A percentile compares a stretch with the other conserved stretches of the same genome.
These are phyloP conservation scores for Orthonyx spaldingii DNA, from an alignment of 2,113 vertebrate genomes.

Conservation along the genomic window DNA sequence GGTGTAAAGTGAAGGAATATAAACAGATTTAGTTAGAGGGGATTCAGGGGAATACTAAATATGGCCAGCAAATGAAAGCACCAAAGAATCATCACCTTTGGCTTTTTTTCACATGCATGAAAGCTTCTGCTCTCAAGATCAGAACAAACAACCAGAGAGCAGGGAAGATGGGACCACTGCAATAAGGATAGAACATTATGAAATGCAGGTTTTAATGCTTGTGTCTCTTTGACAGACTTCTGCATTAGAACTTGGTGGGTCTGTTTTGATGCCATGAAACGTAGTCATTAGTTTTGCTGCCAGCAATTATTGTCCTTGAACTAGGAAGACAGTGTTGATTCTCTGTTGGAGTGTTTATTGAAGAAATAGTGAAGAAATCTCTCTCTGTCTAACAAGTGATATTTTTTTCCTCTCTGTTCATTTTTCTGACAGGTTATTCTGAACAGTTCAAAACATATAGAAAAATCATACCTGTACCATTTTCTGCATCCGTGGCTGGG, in stretches of 20 bases:
- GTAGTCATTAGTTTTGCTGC: not conserved
- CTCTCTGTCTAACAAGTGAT: not conserved
- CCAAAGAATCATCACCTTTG: not conserved
- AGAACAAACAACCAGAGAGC: not conserved
- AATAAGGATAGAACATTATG: not conserved
- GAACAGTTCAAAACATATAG: slow-evolving; percentile 81
- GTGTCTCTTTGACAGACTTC: not conserved
- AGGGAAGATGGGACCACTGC: not conserved
- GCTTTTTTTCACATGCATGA: not conserved
- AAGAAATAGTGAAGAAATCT: not conserved
- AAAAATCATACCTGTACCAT: slow-evolving; percentile 81
- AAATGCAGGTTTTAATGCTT: not conserved
- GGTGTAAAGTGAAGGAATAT: not conserved
- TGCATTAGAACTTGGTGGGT: not conserved
- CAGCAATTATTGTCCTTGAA: not conserved
- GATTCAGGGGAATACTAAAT: not conserved
- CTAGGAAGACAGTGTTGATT: not conserved
- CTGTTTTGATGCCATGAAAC: not conserved
- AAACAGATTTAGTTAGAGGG: not conserved
- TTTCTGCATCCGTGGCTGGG: slow-evolving; percentile 96
- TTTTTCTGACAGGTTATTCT: slow-evolving; percentile 75
- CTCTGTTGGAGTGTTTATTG: not conserved
- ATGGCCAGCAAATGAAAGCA: not conserved
- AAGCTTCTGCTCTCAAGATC: not conserved
- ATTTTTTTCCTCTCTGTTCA: not conserved